These are phyloP conservation scores for Sporophila hypoxantha DNA, from an alignment of 2,113 vertebrate genomes.

Conservation along the genomic window DNA sequence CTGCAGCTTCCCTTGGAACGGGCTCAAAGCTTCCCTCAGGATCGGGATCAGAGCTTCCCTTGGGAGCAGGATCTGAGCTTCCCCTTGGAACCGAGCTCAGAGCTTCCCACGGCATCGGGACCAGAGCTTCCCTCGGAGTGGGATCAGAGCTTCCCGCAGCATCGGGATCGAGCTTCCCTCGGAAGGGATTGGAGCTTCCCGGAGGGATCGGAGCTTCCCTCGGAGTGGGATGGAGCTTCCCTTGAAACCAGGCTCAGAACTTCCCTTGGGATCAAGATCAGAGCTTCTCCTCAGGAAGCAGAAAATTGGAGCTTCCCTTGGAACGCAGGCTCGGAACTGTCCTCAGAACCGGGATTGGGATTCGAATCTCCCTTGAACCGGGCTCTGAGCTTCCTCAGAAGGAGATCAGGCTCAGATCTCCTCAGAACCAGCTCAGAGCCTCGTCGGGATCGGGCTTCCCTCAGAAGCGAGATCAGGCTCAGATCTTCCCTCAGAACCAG, in stretches of 20 bases:
- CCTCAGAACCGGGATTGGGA: no score
- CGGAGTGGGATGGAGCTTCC: no score
- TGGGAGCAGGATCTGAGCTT: accelerated
- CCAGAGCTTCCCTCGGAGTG: accelerated
- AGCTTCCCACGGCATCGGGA: background rate
- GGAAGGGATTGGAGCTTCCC: background rate
- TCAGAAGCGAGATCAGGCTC: background rate
- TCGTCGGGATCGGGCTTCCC: no score
- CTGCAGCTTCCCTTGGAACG: background rate
- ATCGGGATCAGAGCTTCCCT: background rate
- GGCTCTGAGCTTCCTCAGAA: no score
- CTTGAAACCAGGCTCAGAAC: accelerated
- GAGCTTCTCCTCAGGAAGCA: background rate
- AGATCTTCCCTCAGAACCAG: background rate
- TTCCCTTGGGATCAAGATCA: no score
- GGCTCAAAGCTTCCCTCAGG: no score
- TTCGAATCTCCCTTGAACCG: no score
- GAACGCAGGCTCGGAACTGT: no score
- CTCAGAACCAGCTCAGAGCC: no score
- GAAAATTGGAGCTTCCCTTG: background rate
- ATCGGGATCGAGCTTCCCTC: accelerated
- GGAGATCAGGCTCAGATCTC: no score
- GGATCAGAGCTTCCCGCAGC: background rate
- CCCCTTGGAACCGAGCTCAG: accelerated
- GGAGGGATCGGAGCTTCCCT: no score